Base-by-base conservation (phyloP, 2,113 vertebrate species). In the Antechinus flavipes region DNA sequence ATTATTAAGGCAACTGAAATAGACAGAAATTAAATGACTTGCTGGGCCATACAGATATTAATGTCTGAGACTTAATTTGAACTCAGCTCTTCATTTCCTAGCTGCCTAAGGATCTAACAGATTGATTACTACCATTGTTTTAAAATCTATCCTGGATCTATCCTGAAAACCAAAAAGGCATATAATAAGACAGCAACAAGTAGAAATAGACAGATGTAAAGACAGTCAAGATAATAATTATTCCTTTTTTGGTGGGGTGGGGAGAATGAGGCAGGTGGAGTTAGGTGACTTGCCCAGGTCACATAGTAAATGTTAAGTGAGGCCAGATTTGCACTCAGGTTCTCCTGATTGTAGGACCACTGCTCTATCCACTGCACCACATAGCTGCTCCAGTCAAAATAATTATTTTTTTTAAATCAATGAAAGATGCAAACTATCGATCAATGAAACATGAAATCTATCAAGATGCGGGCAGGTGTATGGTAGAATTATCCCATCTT, bases 391-490 rank as follows among this genome's bases (percentile, higher is more conserved):
- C 4, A 19, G n/a, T 90, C 3, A 49, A 35, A 42, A 16, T 50
- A 55, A 22, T 0, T 0, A 25, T 47, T 47, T 47, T 47, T 47
- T 47, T 47, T 3, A 16, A 58, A 4, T 54, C 35, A 30, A 25
- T 0, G 0, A 23, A 46, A 55, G 30, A 42, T 23, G 49, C 3
- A 8, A 35, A 56, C 30, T 0, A 0, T 52, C 50, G 0, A 0
- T 0, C 0, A 4, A 46, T 7, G 3, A 14, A 42, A 2, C 10
- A 2, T 14, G 12, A 19, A 46, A 8, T 1, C 54, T 54, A 23
- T 42, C 2, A 0, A 30, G 14, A 26, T 1, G 0, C 12, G 14
- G 61, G 14, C 35, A 76, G n/a, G 1, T 84, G 22, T 84, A n/a
- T 22, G 35, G 16, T 42, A 25, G 6, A 76, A 76, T 76, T 76